Conservation (phyloP, 64 coral and sea anemone genomes). For the Montipora capricornis region DNA sequence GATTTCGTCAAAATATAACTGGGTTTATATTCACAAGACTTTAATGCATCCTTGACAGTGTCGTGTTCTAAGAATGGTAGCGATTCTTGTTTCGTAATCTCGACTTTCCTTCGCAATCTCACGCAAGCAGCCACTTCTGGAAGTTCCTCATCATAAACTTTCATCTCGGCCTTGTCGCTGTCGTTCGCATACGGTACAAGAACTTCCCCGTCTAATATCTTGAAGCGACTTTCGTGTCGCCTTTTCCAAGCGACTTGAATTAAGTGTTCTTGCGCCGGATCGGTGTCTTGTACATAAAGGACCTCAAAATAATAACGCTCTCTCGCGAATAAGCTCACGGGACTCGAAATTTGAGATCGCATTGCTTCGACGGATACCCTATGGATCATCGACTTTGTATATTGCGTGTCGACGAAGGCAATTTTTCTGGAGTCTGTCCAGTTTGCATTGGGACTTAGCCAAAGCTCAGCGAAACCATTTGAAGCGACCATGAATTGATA, state of each 20-base stretch:
- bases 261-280: background rate
- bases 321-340: background rate
- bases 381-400: background rate
- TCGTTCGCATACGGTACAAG: slow-evolving; percentile 1
- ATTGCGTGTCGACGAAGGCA: background rate
- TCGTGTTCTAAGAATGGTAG: background rate
- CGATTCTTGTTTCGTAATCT: background rate
- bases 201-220: background rate
- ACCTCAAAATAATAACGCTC: slow-evolving; percentile 7
- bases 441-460: background rate
- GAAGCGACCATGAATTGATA: slow-evolving; percentile 12
- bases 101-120: background rate
- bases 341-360: slow-evolving; percentile 10
- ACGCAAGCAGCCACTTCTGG: background rate
- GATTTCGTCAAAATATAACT: slow-evolving; percentile 18
- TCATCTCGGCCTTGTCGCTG: background rate
- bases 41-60: background rate
- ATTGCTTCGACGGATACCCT: background rate
- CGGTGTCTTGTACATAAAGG: background rate
- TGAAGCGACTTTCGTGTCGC: background rate
- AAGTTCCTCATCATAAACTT: slow-evolving; percentile 12
- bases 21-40: slow-evolving; percentile 15
- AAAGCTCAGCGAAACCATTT: slow-evolving; percentile 38
- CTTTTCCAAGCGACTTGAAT: slow-evolving; percentile 55
- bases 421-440: background rate